Percentiles rank a stretch among this genome's conserved stretches.
Conservation (phyloP, 2,888 invertebrate genomes). For the Spilarctia lutea region DNA sequence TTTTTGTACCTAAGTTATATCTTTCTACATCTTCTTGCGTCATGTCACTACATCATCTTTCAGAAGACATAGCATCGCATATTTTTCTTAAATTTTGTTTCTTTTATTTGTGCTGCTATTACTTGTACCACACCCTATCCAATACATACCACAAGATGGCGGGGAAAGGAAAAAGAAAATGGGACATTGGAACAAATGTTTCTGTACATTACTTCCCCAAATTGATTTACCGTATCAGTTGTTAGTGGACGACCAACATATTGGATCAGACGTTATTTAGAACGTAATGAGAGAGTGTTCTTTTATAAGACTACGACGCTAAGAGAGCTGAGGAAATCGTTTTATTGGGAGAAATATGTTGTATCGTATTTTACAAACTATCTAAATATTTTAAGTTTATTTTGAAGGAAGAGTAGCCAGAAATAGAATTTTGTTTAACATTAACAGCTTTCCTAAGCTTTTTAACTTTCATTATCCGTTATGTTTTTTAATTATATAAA, state of each 20-base stretch:
- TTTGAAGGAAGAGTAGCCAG: not conserved
- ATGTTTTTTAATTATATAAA: not conserved
- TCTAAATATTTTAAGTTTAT: not conserved
- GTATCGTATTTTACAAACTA: not conserved
- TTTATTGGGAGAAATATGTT: not conserved
- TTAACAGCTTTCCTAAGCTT: not conserved
- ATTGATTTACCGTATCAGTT: constrained; percentile 58
- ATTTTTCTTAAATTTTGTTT: not conserved
- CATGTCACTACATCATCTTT: not conserved
- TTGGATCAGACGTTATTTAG: constrained; percentile 47
- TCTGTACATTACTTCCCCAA: constrained; percentile 58
- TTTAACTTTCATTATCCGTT: not conserved
- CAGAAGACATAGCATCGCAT: not conserved
- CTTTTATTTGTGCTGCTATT: not conserved
- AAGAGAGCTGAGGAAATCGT: not conserved
- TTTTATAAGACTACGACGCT: constrained; percentile 20
- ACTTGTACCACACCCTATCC: constrained; percentile 24
- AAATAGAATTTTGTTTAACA: not conserved
- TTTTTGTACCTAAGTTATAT: not conserved
- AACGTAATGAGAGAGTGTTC: constrained; percentile 28
- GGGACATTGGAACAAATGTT: constrained; percentile 65
- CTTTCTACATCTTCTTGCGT: not conserved
- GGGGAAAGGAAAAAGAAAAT: constrained; percentile 61
- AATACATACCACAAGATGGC: constrained; percentile 58
- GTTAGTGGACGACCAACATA: constrained; percentile 44